phyloP scores from a whole-genome alignment of 2,797 vertebrate genomes.

The Rousettus madagascariensis region DNA sequence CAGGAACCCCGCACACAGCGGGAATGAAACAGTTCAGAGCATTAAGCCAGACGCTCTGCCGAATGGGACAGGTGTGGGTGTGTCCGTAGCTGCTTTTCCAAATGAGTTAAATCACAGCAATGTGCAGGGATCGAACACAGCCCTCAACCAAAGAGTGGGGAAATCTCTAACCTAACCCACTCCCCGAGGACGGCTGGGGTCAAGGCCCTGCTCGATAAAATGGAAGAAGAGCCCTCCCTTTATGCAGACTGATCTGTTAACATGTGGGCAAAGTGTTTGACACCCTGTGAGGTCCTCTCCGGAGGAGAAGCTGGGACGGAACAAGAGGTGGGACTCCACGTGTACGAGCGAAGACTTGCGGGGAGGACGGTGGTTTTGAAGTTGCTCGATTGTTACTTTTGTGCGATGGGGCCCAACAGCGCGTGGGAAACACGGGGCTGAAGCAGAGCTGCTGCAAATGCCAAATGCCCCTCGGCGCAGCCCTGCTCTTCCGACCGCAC shows the following conservation, averaged over 20 bases:
- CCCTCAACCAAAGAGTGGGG: not conserved
- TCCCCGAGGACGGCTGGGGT: not conserved
- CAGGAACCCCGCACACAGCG: conserved; percentile 44
- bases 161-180: not conserved
- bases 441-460: not conserved
- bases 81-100: not conserved
- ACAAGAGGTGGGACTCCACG: not conserved
- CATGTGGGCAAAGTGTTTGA: not conserved
- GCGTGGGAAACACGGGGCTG: rapidly evolving
- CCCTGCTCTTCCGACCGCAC: too few species aligned
- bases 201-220: not conserved
- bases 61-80: not conserved
- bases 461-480: not conserved
- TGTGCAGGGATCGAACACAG: not conserved
- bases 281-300: not conserved
- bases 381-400: not conserved
- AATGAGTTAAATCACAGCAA: not conserved
- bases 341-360: not conserved
- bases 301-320: not conserved
- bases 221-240: not conserved
- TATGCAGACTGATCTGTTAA: not conserved
- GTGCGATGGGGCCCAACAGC: not conserved
- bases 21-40: conserved; percentile 55
- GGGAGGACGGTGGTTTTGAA: not conserved
- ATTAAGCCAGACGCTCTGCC: not conserved